Percentiles rank a stretch among this genome's conserved stretches.
Conservation (phyloP, 2,797 vertebrate species). For the Ceyx erithaca region DNA sequence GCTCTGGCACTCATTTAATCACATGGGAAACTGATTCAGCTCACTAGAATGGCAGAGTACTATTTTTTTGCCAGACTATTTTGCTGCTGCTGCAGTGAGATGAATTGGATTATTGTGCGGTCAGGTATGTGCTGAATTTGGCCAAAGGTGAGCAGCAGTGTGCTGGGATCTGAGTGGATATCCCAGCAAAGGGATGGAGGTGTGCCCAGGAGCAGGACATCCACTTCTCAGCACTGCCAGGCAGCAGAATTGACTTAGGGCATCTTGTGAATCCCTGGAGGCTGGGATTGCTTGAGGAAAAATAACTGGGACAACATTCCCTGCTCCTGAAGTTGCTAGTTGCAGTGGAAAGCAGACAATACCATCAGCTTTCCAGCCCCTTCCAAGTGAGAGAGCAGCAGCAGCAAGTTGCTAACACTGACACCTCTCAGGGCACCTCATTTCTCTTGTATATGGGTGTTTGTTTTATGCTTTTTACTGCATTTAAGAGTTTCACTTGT, state of each 20-base stretch:
- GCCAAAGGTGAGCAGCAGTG: neutral
- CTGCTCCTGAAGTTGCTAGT: neutral
- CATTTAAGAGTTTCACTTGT: neutral
- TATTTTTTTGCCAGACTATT: neutral
- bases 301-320: neutral
- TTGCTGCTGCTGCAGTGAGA: slow-evolving; percentile 31
- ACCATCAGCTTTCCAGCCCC: neutral
- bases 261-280: neutral
- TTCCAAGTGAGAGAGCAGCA: neutral
- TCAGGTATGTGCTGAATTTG: slow-evolving; percentile 46
- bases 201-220: neutral
- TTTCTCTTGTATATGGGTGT: neutral
- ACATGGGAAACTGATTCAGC: slow-evolving; percentile 34
- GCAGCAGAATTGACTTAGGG: neutral
- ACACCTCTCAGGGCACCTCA: neutral
- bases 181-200: neutral
- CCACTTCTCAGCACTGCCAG: neutral
- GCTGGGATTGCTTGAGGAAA: neutral
- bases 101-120: slow-evolving; percentile 40
- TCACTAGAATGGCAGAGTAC: slow-evolving; percentile 17
- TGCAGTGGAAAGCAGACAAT: neutral
- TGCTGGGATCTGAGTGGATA: neutral
- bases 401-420: neutral
- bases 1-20: slow-evolving; percentile 14
- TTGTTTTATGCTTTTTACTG: neutral